A percentile compares a stretch with the other conserved stretches of the same genome.
phyloP scores from a whole-genome alignment of 2,888 invertebrate genomes.

The Meghimatium bilineatum region DNA sequence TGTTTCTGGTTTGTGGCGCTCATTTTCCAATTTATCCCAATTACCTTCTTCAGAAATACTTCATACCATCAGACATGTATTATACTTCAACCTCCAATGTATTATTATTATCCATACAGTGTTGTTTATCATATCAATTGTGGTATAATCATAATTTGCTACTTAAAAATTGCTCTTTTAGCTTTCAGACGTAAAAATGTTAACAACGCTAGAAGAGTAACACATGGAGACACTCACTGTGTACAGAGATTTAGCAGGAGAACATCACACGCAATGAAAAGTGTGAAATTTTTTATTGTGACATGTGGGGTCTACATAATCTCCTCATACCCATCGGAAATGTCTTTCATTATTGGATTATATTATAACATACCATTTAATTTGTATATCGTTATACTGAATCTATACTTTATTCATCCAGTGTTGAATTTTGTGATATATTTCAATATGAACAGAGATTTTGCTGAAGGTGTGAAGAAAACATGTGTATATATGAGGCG shows the following conservation, averaged over 20 bases:
- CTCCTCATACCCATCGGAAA: too few relatives aligned
- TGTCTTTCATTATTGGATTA: too few relatives aligned
- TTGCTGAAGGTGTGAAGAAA: neutral
- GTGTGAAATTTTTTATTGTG: conserved; percentile 8
- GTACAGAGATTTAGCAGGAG: neutral
- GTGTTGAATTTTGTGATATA: neutral
- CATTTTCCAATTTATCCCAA: neutral
- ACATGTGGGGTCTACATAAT: neutral
- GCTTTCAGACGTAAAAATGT: neutral
- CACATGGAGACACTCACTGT: too few relatives aligned
- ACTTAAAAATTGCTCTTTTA: neutral
- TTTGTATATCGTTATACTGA: too few relatives aligned
- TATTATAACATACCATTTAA: too few relatives aligned
- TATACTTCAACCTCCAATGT: neutral
- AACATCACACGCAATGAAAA: neutral
- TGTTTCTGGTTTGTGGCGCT: neutral
- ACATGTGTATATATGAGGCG: neutral
- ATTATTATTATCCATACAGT: neutral
- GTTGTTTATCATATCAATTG: neutral
- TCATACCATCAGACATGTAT: neutral
- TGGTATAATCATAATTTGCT: neutral
- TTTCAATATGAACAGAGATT: neutral
- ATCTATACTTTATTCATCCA: neutral
- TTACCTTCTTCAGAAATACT: neutral
- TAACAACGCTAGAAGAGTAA: neutral